Percentiles rank a stretch among this genome's conserved stretches.
phyloP scores from a whole-genome alignment of 2,113 vertebrate species.

The Nerophis ophidion region DNA sequence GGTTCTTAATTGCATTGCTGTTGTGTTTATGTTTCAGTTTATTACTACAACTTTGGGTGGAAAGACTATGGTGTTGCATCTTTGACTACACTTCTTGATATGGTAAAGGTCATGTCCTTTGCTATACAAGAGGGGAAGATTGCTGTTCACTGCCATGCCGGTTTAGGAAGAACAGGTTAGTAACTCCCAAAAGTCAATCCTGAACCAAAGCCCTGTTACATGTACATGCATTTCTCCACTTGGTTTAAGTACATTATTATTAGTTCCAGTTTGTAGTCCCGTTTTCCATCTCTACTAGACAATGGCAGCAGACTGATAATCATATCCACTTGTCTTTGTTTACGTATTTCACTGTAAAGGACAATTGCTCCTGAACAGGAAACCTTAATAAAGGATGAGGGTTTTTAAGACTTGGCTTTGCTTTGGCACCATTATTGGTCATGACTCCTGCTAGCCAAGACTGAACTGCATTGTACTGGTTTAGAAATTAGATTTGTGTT shows the following conservation, averaged over 20 bases:
- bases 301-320: no score
- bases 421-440: no score
- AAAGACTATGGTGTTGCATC: conserved; percentile 97
- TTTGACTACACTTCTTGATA: conserved; percentile 91
- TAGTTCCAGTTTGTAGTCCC: no score
- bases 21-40: conserved; percentile 73
- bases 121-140: conserved; percentile 93
- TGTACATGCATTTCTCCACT: neutral
- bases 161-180: conserved; percentile 93
- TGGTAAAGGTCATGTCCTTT: conserved; percentile 97
- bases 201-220: neutral
- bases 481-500: no score
- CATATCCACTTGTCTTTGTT: no score
- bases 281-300: no score
- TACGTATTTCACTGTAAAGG: no score
- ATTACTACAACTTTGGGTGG: conserved; percentile 99
- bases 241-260: no score
- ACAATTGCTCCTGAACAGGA: neutral
- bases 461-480: no score
- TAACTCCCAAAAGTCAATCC: neutral
- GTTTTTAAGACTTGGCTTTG: no score
- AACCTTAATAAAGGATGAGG: no score
- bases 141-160: conserved; percentile 92
- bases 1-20: neutral
- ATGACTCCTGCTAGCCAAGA: no score